Conservation (phyloP, 2,888 invertebrate species). For the Colostygia pectinataria region DNA sequence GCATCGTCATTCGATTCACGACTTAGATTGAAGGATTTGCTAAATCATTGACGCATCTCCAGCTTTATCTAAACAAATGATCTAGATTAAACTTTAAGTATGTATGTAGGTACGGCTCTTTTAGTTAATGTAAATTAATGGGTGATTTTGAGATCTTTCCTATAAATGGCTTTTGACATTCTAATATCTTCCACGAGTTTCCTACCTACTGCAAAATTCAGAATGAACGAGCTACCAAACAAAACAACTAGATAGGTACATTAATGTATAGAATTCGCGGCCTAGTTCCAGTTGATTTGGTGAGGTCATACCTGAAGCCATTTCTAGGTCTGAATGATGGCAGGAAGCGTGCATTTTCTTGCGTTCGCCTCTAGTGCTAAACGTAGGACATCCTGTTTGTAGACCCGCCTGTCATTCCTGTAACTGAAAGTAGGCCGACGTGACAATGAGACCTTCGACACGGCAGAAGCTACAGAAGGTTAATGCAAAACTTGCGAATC, state of each 20-base stretch:
- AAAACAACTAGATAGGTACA: too few relatives aligned
- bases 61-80: slow-evolving; percentile 15
- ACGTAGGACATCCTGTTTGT: slow-evolving; percentile 54
- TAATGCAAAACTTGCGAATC: slow-evolving; percentile 10
- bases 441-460: neutral
- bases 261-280: too few relatives aligned
- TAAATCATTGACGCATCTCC: slow-evolving; percentile 26
- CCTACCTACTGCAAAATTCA: too few relatives aligned
- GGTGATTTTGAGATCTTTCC: too few relatives aligned
- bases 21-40: slow-evolving; percentile 29
- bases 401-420: slow-evolving; percentile 29
- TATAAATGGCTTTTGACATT: too few relatives aligned
- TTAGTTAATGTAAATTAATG: too few relatives aligned
- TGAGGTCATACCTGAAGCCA: slow-evolving; percentile 57
- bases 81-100: slow-evolving; percentile 5
- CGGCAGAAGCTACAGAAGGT: neutral
- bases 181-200: too few relatives aligned
- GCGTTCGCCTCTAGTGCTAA: slow-evolving; percentile 45
- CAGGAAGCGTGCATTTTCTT: slow-evolving; percentile 65
- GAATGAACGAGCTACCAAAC: too few relatives aligned
- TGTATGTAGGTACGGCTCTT: too few relatives aligned
- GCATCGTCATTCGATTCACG: slow-evolving; percentile 33
- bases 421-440: slow-evolving; percentile 3
- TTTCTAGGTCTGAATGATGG: slow-evolving; percentile 52
- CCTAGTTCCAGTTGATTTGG: slow-evolving; percentile 55